These are phyloP conservation scores for Anniella stebbinsi DNA, from an alignment of 2,797 vertebrate genomes.

Conservation along the genomic window DNA sequence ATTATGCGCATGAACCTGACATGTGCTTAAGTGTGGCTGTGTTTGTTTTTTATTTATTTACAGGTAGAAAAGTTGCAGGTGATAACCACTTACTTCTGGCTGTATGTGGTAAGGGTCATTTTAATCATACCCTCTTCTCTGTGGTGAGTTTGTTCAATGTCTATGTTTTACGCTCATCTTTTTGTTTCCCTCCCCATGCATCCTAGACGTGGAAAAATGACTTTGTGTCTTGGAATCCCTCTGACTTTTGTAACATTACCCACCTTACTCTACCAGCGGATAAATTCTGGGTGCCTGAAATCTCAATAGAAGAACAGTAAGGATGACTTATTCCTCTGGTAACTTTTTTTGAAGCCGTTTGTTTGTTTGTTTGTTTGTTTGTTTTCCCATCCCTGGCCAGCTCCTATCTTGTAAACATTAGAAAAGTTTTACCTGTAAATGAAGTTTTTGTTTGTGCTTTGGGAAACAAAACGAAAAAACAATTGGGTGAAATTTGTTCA, in stretches of 20 bases:
- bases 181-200: not conserved
- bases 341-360: not conserved
- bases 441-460: not conserved
- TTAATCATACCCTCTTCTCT: not conserved
- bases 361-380: not conserved
- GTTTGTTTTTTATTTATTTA: not conserved
- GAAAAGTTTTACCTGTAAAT: not conserved
- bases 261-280: conserved; percentile 32
- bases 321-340: not conserved
- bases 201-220: conserved; percentile 48
- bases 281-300: conserved; percentile 44
- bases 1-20: not conserved
- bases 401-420: not conserved
- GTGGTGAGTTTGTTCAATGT: not conserved
- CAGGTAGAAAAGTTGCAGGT: conserved; percentile 47
- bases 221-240: conserved; percentile 42
- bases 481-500: not conserved
- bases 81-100: conserved; percentile 38
- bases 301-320: conserved; percentile 46
- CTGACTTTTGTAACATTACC: conserved; percentile 48
- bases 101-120: conserved; percentile 29
- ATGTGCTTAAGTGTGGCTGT: not conserved
- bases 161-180: not conserved
- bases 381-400: not conserved
- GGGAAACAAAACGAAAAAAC: not conserved